phyloP scores from a whole-genome alignment of 2,797 vertebrate genomes.

The Cyprinodon diabolis region DNA sequence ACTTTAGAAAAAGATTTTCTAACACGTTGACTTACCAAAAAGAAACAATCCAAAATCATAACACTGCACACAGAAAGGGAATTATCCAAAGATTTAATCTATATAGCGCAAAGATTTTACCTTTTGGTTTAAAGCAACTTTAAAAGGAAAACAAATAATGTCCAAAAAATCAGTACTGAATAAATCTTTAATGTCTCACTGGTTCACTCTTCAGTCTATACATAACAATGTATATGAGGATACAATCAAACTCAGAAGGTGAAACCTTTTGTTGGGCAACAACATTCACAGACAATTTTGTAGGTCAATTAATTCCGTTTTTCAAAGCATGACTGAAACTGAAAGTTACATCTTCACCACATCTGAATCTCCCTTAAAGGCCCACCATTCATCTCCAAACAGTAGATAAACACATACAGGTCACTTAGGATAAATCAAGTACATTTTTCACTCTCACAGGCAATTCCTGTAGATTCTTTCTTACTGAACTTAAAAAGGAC shows the following conservation, averaged over 20 bases:
- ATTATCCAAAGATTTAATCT: neutral
- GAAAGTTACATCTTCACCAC: constrained; percentile 26
- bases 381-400: constrained; percentile 20
- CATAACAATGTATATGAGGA: constrained; percentile 35
- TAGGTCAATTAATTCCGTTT: constrained; percentile 5
- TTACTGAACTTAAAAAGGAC: constrained; percentile 32
- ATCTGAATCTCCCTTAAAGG: constrained; percentile 20
- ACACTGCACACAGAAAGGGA: too few relatives aligned
- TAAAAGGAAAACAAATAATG: constrained; percentile 17
- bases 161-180: constrained; percentile 40
- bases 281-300: constrained; percentile 40
- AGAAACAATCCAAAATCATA: neutral
- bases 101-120: too few relatives aligned
- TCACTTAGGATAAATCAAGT: constrained; percentile 18
- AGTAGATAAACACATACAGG: constrained; percentile 62
- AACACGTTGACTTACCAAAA: too few relatives aligned
- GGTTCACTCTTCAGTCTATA: constrained; percentile 37
- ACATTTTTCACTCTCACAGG: neutral
- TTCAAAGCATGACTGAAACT: constrained; percentile 20
- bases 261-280: constrained; percentile 32
- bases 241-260: constrained; percentile 60
- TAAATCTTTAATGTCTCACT: constrained; percentile 30
- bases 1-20: neutral
- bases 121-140: neutral
- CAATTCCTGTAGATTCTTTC: constrained; percentile 25